A percentile compares a stretch with the other conserved stretches of the same genome.
phyloP scores from a whole-genome alignment of 2,113 vertebrate species.

The Sinocyclocheilus anshuiensis region DNA sequence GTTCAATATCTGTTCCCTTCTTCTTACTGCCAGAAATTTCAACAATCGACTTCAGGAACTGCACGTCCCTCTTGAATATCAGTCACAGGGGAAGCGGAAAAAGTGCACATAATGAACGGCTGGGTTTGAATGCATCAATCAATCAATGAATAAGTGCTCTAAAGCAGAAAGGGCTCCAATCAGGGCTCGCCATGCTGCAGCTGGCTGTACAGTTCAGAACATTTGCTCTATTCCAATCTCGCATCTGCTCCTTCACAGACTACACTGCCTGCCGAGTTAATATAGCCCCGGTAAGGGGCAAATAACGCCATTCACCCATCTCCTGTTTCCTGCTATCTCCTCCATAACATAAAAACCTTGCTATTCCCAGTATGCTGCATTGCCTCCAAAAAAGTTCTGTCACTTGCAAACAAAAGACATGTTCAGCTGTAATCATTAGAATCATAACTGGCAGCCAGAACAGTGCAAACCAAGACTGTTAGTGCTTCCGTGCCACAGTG shows the following conservation, averaged over 20 bases:
- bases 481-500: conserved; percentile 9
- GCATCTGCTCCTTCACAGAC: conserved; percentile 69
- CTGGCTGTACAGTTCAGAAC: no score
- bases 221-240: conserved; percentile 49
- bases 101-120: conserved; percentile 23
- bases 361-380: conserved; percentile 25
- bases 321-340: conserved; percentile 18
- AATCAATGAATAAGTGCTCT: conserved; percentile 53
- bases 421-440: conserved; percentile 44
- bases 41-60: background rate
- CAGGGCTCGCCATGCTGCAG: conserved; percentile 14
- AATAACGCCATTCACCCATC: conserved; percentile 62
- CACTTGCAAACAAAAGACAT: conserved; percentile 35
- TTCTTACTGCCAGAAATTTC: background rate
- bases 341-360: conserved; percentile 18
- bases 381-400: conserved; percentile 20
- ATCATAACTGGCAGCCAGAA: conserved; percentile 22
- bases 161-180: conserved; percentile 10
- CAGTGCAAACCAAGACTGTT: background rate
- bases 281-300: conserved; percentile 60
- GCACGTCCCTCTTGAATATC: conserved; percentile 11
- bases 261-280: conserved; percentile 64
- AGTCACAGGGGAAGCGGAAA: conserved; percentile 20
- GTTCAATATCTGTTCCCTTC: background rate
- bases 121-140: conserved; percentile 43